These are phyloP conservation scores for Pogonocherus hispidulus DNA, from an alignment of 2,888 invertebrate species.

Conservation along the genomic window DNA sequence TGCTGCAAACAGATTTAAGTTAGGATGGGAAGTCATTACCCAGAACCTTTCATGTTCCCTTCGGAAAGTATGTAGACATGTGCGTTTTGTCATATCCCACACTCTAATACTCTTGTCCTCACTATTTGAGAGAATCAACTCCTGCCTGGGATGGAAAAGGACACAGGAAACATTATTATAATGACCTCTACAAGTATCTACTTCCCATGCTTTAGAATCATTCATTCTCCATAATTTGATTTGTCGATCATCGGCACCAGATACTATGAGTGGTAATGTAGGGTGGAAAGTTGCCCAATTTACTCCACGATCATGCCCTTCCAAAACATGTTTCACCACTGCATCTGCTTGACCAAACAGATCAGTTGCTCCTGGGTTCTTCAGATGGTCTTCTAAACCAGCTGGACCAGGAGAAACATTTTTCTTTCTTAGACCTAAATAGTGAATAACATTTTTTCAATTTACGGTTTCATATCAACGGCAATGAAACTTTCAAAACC, in stretches of 20 bases:
- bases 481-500: too few relatives aligned
- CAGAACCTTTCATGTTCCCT: slow-evolving; percentile 98
- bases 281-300: slow-evolving; percentile 99
- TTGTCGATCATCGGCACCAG: slow-evolving; percentile 98
- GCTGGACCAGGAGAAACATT: slow-evolving; percentile 97
- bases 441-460: slow-evolving; percentile 7
- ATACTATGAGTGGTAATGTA: slow-evolving; percentile 84
- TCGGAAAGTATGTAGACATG: slow-evolving; percentile 91
- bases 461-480: too few relatives aligned
- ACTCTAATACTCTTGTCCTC: slow-evolving; percentile 98
- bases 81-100: slow-evolving; percentile 98
- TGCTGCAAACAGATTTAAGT: slow-evolving; percentile 97
- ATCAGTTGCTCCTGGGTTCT: slow-evolving; percentile 90
- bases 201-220: slow-evolving; percentile 98
- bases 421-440: slow-evolving; percentile 87
- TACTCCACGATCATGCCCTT: slow-evolving; percentile 97
- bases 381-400: slow-evolving; percentile 88
- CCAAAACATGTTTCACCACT: slow-evolving; percentile 90
- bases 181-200: slow-evolving; percentile 99
- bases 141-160: slow-evolving; percentile 96
- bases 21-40: slow-evolving; percentile 96
- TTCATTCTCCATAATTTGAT: slow-evolving; percentile 99
- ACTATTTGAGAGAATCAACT: slow-evolving; percentile 95
- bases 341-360: slow-evolving; percentile 97
- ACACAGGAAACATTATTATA: slow-evolving; percentile 99